phyloP scores from a whole-genome alignment of 2,888 invertebrate genomes.

The Hemaris fuciformis region DNA sequence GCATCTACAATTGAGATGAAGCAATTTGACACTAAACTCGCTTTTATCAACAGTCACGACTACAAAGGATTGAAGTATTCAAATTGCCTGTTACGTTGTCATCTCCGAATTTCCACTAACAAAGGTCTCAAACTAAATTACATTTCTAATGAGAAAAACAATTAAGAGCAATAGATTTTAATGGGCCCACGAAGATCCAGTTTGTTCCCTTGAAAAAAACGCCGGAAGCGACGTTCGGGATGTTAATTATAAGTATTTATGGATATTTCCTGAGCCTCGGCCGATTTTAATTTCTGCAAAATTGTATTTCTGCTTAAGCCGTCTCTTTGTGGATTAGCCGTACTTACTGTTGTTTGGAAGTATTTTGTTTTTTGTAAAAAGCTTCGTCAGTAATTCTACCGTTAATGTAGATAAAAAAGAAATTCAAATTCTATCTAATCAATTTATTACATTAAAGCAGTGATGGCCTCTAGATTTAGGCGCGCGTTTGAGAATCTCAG shows the following conservation, averaged over 20 bases:
- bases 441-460: too few relatives aligned
- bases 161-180: conserved; percentile 6
- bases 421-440: too few relatives aligned
- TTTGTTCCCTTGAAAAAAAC: not conserved
- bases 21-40: too few relatives aligned
- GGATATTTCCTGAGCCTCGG: not conserved
- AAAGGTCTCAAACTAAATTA: not conserved
- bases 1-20: too few relatives aligned
- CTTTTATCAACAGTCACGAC: not conserved
- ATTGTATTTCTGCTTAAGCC: not conserved
- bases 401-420: too few relatives aligned
- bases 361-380: not conserved
- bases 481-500: too few relatives aligned
- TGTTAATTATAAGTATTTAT: conserved; percentile 2
- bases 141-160: conserved; percentile 9
- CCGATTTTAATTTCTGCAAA: not conserved
- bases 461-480: too few relatives aligned
- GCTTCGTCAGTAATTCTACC: too few relatives aligned
- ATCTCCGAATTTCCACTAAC: not conserved
- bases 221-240: not conserved
- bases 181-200: not conserved
- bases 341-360: not conserved
- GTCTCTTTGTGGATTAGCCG: not conserved
- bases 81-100: not conserved
- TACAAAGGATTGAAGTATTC: not conserved